Evolutionary conservation across 1,140 invertebrate genomes (phyloP), one percentile per base, ranked within the genome.

Genomic region (Macrotrachela quadricornifera): DNA sequence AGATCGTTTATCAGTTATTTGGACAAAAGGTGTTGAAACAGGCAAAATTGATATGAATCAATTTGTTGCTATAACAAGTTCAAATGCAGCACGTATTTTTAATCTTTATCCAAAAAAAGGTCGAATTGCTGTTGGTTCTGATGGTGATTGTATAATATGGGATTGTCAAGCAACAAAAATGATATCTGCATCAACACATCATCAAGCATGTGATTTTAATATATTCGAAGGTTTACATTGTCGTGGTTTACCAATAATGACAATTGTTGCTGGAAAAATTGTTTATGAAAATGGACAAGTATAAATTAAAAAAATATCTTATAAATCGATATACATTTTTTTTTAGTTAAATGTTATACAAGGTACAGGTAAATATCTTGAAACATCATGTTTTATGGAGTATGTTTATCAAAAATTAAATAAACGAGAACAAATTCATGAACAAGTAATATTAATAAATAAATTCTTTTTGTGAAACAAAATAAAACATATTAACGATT

Each of bases 101-200:
- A 96, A 97, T 72, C 73, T 96, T 44, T 97, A 91, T 71, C 94
- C 94, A 11, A 78, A 77, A 67, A 99, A 97, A 75, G 90, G 92
- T 36, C 77, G 82, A 46, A 83, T 97, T 61, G 83, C 79, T 6
- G 78, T 82, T 46, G 87, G 86, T 46, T 88, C 86, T 13, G 94
- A 99, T 76, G 94, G 90, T 11, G 94, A 99, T 71, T 77, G 97
- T 59, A 83, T 97, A 10, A 77, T 99, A 51, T 97, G 91, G 92
- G 85, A 97, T 74, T 82, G 84, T 1, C 76, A 79, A 52, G 76
- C 77, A 36, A 81, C 80, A 48, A 73, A 82, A 49, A 82, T 77
- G 47, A 94, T 99, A 63, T 91, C 87, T 4, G 86, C 87, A 0
- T 76, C 82, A 58, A 86, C 80, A 1, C 94, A 99, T 71, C 80